Percentiles rank a stretch among this genome's conserved stretches.
These are phyloP conservation scores for Solen grandis DNA, from an alignment of 1,140 invertebrate genomes.

Conservation along the genomic window DNA sequence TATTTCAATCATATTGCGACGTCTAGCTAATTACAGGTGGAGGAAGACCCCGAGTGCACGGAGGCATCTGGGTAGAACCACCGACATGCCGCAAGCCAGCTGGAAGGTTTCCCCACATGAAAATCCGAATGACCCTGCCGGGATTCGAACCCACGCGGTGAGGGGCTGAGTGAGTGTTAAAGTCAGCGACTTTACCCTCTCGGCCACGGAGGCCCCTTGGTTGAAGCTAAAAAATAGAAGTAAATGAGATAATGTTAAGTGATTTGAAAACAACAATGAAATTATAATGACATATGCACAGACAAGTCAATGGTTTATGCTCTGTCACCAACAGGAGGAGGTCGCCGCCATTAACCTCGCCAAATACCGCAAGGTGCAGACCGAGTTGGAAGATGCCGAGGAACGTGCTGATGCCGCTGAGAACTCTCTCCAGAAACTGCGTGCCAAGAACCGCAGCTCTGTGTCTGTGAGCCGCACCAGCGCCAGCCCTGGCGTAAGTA, in stretches of 20 bases:
- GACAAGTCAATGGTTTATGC: neutral
- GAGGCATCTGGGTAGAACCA: too few relatives aligned
- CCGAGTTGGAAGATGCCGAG: constrained; percentile 99
- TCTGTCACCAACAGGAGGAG: constrained; percentile 87
- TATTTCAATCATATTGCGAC: too few relatives aligned
- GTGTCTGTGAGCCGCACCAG: constrained; percentile 69
- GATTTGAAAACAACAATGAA: neutral
- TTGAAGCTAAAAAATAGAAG: neutral
- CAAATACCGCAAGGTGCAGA: constrained; percentile 99
- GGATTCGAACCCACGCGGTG: too few relatives aligned
- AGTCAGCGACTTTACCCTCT: too few relatives aligned
- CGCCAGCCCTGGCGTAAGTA: constrained; percentile 59
- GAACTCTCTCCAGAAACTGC: constrained; percentile 98
- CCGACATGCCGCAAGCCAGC: too few relatives aligned
- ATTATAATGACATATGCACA: neutral
- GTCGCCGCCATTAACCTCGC: constrained; percentile 98
- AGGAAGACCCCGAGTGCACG: too few relatives aligned
- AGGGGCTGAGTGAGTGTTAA: too few relatives aligned
- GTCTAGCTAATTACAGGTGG: too few relatives aligned
- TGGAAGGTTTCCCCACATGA: too few relatives aligned
- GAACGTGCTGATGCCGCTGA: constrained; percentile 98
- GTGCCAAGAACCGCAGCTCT: constrained; percentile 94
- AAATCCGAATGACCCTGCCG: too few relatives aligned
- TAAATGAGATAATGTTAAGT: neutral
- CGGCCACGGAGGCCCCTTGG: too few relatives aligned